Evolutionary conservation across 2,888 invertebrate genomes (phyloP).

Genomic region (Slavum lentiscoides): DNA sequence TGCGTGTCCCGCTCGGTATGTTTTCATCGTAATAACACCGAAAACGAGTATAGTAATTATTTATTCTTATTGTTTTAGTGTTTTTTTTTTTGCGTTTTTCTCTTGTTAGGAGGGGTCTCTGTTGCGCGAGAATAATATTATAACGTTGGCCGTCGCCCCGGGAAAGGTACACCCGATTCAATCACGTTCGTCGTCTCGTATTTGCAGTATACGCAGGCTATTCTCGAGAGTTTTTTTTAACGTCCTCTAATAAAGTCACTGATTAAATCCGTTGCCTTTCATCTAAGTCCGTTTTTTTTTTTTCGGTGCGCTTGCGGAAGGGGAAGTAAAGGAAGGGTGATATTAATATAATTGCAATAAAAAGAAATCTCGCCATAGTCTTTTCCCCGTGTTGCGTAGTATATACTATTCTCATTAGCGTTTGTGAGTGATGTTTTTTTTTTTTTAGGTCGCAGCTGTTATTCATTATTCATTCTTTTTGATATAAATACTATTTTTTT

Average conservation of each 20-base stretch:
- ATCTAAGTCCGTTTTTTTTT: neutral
- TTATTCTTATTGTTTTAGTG: neutral
- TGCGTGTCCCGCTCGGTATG: too few species aligned
- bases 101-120: neutral
- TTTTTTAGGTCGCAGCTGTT: neutral
- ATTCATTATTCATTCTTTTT: conserved; percentile 10
- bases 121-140: neutral
- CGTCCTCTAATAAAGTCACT: conserved; percentile 11
- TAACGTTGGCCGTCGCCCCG: neutral
- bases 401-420: neutral
- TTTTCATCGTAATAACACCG: neutral
- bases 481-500: conserved; percentile 23
- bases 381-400: neutral
- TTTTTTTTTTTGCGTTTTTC: neutral
- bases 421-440: conserved; percentile 5
- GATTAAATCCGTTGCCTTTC: conserved; percentile 21
- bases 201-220: neutral
- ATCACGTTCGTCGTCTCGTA: neutral
- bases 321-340: neutral
- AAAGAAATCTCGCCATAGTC: conserved; percentile 4
- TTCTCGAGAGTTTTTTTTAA: neutral
- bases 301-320: too few species aligned
- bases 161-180: neutral
- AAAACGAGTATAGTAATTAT: neutral
- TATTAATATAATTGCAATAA: conserved; percentile 14